phyloP scores from a whole-genome alignment of 37 sponge, comb jelly and placozoan species.

The Beroe forskalii region DNA sequence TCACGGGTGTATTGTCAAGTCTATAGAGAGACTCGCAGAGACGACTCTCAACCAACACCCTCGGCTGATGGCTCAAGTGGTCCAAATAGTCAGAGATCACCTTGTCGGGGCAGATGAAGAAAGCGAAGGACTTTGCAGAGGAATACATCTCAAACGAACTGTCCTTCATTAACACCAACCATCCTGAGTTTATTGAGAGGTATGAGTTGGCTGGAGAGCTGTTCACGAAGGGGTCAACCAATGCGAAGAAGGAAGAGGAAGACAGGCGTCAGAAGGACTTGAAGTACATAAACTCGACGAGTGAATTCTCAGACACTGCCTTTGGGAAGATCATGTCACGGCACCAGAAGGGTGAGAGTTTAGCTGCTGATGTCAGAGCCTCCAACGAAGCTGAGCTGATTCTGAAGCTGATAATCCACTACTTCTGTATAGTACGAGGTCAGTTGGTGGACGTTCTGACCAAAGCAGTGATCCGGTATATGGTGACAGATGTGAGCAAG shows the following conservation, averaged over 20 bases:
- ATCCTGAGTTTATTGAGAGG: constrained; percentile 89
- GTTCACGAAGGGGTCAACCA: background rate
- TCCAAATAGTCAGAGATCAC: constrained; percentile 70
- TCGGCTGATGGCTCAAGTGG: constrained; percentile 73
- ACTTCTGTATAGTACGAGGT: constrained; percentile 92
- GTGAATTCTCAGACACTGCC: background rate
- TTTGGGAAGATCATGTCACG: background rate
- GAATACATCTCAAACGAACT: constrained; percentile 86
- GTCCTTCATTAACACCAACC: constrained; percentile 96
- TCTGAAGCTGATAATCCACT: constrained; percentile 87
- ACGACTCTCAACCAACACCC: constrained; percentile 72
- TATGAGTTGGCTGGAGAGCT: constrained; percentile 21
- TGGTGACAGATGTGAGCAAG: constrained; percentile 85
- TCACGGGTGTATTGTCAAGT: constrained; percentile 86
- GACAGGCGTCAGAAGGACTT: background rate
- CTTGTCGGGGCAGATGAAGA: constrained; percentile 69
- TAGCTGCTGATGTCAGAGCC: background rate
- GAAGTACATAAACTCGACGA: background rate
- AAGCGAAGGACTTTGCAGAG: constrained; percentile 85
- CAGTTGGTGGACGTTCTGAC: constrained; percentile 84
- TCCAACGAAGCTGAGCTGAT: constrained; percentile 62
- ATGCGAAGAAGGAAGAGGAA: background rate
- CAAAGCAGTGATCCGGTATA: constrained; percentile 92
- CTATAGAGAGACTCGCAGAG: constrained; percentile 65
- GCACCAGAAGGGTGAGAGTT: background rate